phyloP scores from a whole-genome alignment of 2,888 invertebrate species.

The Tetragonisca angustula region DNA sequence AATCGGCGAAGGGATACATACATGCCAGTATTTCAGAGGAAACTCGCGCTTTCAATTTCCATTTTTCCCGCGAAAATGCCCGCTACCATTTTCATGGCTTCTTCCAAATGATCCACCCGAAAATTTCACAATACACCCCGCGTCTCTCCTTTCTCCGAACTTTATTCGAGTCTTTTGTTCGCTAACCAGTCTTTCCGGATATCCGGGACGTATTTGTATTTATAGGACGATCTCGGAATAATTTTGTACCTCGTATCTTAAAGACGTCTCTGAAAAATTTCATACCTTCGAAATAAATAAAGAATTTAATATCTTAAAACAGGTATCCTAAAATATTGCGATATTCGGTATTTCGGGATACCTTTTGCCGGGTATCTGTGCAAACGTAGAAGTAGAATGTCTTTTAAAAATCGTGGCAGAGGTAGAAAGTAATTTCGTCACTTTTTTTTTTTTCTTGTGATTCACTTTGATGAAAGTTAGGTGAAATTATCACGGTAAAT shows the following conservation, averaged over 20 bases:
- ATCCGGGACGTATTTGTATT: neutral
- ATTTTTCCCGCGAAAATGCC: neutral
- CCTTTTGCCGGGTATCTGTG: no score
- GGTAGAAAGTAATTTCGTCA: no score
- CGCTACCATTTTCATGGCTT: neutral
- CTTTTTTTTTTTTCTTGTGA: no score
- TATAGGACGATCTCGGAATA: neutral
- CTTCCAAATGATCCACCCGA: neutral
- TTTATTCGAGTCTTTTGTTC: neutral
- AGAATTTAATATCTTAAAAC: no score
- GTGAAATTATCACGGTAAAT: no score
- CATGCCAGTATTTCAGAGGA: neutral
- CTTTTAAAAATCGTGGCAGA: no score
- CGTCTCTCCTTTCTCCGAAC: neutral
- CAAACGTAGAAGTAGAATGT: no score
- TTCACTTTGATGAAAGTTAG: no score
- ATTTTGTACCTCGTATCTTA: neutral
- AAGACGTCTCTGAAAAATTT: neutral
- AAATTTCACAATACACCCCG: neutral
- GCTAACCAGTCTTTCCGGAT: neutral
- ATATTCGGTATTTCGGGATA: no score
- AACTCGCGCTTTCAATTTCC: neutral
- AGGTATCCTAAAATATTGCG: no score
- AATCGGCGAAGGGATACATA: conserved; percentile 2
- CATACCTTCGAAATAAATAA: neutral